Conservation (phyloP, 2,113 vertebrate genomes). For the Hippocampus mohnikei region DNA sequence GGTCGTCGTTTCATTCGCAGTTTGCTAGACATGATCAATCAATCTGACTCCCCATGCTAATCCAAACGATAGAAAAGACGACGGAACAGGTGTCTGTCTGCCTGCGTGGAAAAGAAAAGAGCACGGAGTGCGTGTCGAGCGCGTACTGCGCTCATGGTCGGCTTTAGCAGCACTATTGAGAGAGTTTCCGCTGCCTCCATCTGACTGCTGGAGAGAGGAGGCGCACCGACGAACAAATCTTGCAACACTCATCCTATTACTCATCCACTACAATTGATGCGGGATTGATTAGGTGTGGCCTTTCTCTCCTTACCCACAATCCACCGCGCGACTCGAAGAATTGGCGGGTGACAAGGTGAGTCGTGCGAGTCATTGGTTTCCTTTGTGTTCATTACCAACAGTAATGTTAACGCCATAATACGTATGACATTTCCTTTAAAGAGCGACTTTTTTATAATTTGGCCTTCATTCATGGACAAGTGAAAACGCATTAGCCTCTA, state of each 20-base stretch:
- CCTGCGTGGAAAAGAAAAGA: background rate
- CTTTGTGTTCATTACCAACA: background rate
- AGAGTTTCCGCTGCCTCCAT: conserved; percentile 30
- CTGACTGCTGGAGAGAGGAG: conserved; percentile 23
- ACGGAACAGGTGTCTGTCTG: conserved; percentile 5
- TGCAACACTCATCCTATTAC: background rate
- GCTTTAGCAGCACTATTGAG: conserved; percentile 1
- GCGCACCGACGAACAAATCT: conserved; percentile 4
- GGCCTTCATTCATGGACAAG: background rate
- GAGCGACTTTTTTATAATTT: background rate
- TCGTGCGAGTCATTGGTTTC: background rate
- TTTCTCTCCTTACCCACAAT: background rate
- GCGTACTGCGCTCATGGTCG: background rate
- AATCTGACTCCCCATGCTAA: background rate
- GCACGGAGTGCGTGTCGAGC: background rate
- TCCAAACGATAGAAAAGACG: background rate
- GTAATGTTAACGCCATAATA: background rate
- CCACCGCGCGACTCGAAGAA: background rate
- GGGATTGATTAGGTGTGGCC: background rate
- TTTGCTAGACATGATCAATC: conserved; percentile 10
- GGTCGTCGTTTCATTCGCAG: background rate
- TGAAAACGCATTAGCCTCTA: background rate
- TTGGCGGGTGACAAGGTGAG: background rate
- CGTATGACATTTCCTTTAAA: background rate
- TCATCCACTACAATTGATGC: background rate